Evolutionary conservation across 2,888 invertebrate species (phyloP), one percentile per base, ranked within the genome.

Genomic region (Dusona sp.): DNA sequence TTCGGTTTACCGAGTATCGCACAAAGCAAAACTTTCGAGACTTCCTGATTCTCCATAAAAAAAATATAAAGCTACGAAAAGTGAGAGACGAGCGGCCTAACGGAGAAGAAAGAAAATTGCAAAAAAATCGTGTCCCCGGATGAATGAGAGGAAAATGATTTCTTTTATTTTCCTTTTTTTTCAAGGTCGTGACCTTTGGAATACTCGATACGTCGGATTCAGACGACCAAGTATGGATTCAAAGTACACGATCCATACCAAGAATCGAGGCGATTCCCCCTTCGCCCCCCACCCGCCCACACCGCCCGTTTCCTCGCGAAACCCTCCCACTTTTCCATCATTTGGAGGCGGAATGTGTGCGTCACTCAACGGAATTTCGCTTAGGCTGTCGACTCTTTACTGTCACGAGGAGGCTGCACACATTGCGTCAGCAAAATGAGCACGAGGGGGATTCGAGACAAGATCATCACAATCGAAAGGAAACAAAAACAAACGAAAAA

Each of bases 381-480:
- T 78, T 25, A 19, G 45, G 51, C 78, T 78, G 51, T 54, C 75
- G 57, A 45, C 75, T 75, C 65, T 45, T 65, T 48, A 13, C 36
- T 75, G 84, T 70, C 79, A 84, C 84, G 79, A 79, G 79, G 75
- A 79, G 74, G 61, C 61, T 75, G 79, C 61, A 64, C 29, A 51
- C n/a, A 78, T 84, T 79, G 79, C 84, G 75, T 84, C 84, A 84
- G 73, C 57, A 57, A 29, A n/a, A 68, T 81, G 36, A 73, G 48
- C 75, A 68, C 82, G 75, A 75, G 68, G 61, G 3, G 68, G 61
- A 3, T 68, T 82, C 38, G 25, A 75, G 38, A 67, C 33, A 38
- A 25, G 22, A 33, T 33, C 38, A n/a, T 38, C 38, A 61, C 1
- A 16, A n/a, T 16, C 29, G 6, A 36, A 33, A 29, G 16, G n/a